Evolutionary conservation across 2,888 invertebrate genomes (phyloP).

Genomic region (Rugalucina vietnamica): DNA sequence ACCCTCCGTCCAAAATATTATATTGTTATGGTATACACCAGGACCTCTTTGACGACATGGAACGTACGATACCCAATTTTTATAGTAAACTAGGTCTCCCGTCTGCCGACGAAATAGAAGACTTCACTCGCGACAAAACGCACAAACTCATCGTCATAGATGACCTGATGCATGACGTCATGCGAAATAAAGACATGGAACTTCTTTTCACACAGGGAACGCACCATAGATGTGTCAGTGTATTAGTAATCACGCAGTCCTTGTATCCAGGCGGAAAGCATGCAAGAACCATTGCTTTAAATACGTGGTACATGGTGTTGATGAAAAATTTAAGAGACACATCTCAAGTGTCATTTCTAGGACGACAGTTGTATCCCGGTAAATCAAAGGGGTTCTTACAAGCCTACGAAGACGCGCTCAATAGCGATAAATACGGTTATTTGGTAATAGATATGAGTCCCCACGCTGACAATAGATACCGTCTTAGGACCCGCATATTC

Average conservation of each 20-base stretch:
- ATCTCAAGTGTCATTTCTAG: constrained; percentile 12
- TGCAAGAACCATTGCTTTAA: constrained; percentile 36
- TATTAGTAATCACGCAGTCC: constrained; percentile 26
- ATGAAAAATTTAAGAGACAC: constrained; percentile 30
- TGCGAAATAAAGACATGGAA: constrained; percentile 30
- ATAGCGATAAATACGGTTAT: constrained; percentile 10
- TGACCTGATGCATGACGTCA: constrained; percentile 41
- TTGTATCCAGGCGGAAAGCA: constrained; percentile 23
- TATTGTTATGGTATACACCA: constrained; percentile 50
- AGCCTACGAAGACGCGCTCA: constrained; percentile 22
- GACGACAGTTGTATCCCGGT: constrained; percentile 22
- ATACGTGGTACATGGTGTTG: constrained; percentile 28
- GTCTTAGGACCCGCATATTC: constrained; percentile 21
- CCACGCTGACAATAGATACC: constrained; percentile 13
- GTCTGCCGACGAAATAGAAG: constrained; percentile 23
- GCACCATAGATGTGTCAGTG: constrained; percentile 31
- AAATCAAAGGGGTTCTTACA: constrained; percentile 12
- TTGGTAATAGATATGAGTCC: constrained; percentile 26
- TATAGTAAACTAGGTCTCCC: constrained; percentile 21
- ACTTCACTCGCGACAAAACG: constrained; percentile 27
- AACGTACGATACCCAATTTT: constrained; percentile 37
- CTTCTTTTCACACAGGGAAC: constrained; percentile 31
- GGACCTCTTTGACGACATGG: constrained; percentile 37
- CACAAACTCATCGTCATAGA: constrained; percentile 36
- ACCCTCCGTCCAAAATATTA: constrained; percentile 37